phyloP scores from a whole-genome alignment of 35 echinoderm and acorn worm genomes.

The Amphiura filiformis region DNA sequence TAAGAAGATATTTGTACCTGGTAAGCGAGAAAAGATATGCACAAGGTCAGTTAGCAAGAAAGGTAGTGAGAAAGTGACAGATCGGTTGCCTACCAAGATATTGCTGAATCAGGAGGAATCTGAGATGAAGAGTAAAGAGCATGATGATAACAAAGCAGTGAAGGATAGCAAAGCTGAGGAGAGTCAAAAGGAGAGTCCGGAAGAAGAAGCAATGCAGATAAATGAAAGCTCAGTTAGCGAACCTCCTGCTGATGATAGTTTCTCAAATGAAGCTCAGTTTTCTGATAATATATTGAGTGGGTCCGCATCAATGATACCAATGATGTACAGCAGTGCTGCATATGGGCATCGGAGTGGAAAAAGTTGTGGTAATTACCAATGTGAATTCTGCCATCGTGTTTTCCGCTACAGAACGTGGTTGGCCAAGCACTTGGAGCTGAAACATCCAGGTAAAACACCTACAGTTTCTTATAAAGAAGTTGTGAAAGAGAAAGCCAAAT shows the following conservation, averaged over 20 bases:
- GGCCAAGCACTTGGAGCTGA: background rate
- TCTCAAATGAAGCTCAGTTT: background rate
- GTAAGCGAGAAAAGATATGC: background rate
- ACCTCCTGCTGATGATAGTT: too few relatives aligned
- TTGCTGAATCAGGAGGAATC: background rate
- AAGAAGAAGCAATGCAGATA: too few relatives aligned
- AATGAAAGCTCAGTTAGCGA: too few relatives aligned
- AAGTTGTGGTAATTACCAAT: background rate
- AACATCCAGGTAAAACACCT: background rate
- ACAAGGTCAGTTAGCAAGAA: background rate
- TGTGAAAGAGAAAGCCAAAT: background rate
- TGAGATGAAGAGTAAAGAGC: background rate
- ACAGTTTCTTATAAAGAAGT: background rate
- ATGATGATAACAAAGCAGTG: background rate
- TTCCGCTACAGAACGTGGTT: background rate
- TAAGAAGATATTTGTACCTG: background rate
- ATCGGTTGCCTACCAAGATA: background rate
- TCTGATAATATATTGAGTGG: background rate
- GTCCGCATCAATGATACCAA: background rate
- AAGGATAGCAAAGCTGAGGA: background rate
- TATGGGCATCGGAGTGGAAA: background rate
- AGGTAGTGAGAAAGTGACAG: background rate
- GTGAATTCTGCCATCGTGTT: constrained; percentile 2
- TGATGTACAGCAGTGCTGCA: background rate
- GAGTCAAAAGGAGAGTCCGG: background rate